Evolutionary conservation across 2,888 invertebrate species (phyloP), one percentile per base, ranked within the genome.

Genomic region (Entomobrya proxima): DNA sequence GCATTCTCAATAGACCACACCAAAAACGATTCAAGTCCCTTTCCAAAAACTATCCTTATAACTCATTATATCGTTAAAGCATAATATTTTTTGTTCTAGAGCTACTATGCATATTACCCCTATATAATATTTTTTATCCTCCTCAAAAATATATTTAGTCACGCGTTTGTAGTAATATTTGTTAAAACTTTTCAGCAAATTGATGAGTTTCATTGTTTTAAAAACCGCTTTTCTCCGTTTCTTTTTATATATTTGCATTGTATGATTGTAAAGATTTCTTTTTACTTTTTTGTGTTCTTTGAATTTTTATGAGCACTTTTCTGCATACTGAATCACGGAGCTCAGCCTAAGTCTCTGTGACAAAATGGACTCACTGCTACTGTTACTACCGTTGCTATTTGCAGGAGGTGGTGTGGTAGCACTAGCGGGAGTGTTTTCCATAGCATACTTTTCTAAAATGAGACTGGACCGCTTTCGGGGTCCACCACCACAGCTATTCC

Each of bases 241-340:
- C n/a, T 27, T 27, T 18, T 52, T 52, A 2, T 40, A 18, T 30
- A 6, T 44, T 77, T 77, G 77, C 77, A 77, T 64, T 77, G 64
- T 11, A 47, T 74, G 18, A 6, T 1, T 61, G n/a, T n/a, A n/a
- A n/a, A n/a, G n/a, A n/a, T n/a, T n/a, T n/a, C n/a, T n/a, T n/a
- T n/a, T n/a, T n/a, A 4, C 18, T 18, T 44, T 72, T 27, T 52
- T 24, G 58, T 58, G 27, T 35, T 74, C 21, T 37, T 21, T 27
- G 35, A n/a, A 27, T 4, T 44, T 78, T 87, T 89, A 90, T 61
- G 90, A 89, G 86, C 90, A 90, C 86, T 89, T 89, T 86, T 90
- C 90, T 50, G 97, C 97, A 91, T 96, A 97, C 90, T 96, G 96
- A 91, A 97, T 97, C 72, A 97, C 97, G 2, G 97, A 96, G 91